Evolutionary conservation across 2,797 vertebrate genomes (phyloP), one percentile per base, ranked within the genome.

Genomic region (Mus minutoides): DNA sequence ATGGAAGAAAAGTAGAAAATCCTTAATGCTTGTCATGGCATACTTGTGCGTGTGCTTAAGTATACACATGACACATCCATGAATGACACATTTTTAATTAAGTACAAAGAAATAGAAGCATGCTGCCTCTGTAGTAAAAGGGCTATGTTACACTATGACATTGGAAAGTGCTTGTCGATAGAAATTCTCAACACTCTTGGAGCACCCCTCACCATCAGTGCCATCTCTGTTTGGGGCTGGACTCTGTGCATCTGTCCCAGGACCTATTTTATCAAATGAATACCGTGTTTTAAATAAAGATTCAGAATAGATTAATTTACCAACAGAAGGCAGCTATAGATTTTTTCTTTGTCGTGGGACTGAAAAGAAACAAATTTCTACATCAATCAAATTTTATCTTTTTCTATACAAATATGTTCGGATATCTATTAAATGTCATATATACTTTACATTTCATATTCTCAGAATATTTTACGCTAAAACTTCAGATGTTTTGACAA

Each of bases 361-460:
- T 75, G 88, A 49, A 90, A 93, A 87, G 31, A 93, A 62, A 34
- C 54, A 88, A 88, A 79, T 84, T 90, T 96, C 54, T 54, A 14
- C 85, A 11, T 73, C 0, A 7, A 12, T 31, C 60, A 67, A 69
- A 17, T 92, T 86, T 60, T 62, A 56, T 54, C 26, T 96, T 43
- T 94, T 96, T 92, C 64, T 93, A 88, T 90, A 91, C 16, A 60
- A 9, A 78, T 54, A 7, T 90, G 34, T 58, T 79, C 60, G 77
- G 80, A 92, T 89, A 84, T 69, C 6, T 94, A 78, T 60, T 56
- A 80, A 90, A 43, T 62, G 14, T 1, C 46, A 60, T n/a, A 88
- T 67, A n/a, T 40, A 46, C 1, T 21, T 21, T 17, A 76, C 21
- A 71, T 67, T n/a, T n/a, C 3, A 78, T 21, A 24, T 10, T 92